phyloP scores from a whole-genome alignment of 1,140 invertebrate genomes.

The Andricus grossulariae region DNA sequence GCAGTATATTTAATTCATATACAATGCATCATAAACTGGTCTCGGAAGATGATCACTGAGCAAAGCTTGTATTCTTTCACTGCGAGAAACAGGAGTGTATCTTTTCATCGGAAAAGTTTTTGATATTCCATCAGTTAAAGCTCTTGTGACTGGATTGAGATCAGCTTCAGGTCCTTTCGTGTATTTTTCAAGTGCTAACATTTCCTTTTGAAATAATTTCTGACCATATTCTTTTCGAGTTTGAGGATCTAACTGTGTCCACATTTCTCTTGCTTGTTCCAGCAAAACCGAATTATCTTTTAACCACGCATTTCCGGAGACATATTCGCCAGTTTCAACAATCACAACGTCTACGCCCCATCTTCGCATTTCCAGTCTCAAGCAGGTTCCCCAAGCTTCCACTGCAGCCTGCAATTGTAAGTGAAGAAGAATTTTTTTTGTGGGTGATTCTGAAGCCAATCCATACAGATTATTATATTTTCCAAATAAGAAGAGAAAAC shows the following conservation, averaged over 20 bases:
- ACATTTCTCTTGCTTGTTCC: constrained; percentile 87
- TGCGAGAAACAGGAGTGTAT: constrained; percentile 86
- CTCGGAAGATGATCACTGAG: constrained; percentile 86
- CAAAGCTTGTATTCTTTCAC: constrained; percentile 85
- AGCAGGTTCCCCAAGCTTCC: constrained; percentile 87
- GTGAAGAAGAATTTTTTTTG: constrained; percentile 38
- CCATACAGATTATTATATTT: too few relatives aligned
- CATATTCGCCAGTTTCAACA: constrained; percentile 89
- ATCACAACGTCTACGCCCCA: constrained; percentile 85
- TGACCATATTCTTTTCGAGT: constrained; percentile 86
- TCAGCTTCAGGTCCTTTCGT: constrained; percentile 83
- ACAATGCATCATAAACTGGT: constrained; percentile 84
- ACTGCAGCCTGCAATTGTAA: constrained; percentile 80
- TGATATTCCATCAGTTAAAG: constrained; percentile 84
- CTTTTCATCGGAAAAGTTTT: constrained; percentile 87
- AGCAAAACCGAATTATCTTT: constrained; percentile 82
- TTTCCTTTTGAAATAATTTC: constrained; percentile 87
- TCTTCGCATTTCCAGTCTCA: constrained; percentile 87
- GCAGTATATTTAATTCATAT: constrained; percentile 70
- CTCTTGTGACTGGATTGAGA: constrained; percentile 82
- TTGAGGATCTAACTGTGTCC: constrained; percentile 84
- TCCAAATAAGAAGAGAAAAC: too few relatives aligned
- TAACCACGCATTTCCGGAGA: constrained; percentile 86
- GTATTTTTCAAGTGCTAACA: constrained; percentile 85
- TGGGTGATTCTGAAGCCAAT: too few relatives aligned